These are phyloP conservation scores for Amphipyra berbera DNA, from an alignment of 2,888 invertebrate species.

Conservation along the genomic window DNA sequence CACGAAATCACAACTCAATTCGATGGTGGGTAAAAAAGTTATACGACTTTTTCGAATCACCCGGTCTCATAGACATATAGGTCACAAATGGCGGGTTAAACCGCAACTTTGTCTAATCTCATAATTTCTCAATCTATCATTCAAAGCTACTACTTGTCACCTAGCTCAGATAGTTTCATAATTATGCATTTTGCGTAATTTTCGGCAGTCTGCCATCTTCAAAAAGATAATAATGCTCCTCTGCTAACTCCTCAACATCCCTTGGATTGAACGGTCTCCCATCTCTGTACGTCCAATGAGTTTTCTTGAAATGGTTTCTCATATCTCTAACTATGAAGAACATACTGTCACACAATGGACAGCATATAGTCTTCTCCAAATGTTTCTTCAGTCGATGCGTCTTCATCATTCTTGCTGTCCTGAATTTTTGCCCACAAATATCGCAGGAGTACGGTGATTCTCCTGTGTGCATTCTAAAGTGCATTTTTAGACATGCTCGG, in stretches of 20 bases:
- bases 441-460: slow-evolving; percentile 71
- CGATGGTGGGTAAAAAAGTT: too few relatives aligned
- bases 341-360: slow-evolving; percentile 70
- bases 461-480: slow-evolving; percentile 69
- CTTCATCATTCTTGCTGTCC: slow-evolving; percentile 71
- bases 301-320: slow-evolving; percentile 71
- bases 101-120: too few relatives aligned
- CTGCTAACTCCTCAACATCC: slow-evolving; percentile 59
- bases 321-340: slow-evolving; percentile 69
- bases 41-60: too few relatives aligned
- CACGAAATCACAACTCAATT: too few relatives aligned
- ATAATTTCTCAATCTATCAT: too few relatives aligned
- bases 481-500: slow-evolving; percentile 69
- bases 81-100: too few relatives aligned
- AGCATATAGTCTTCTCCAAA: slow-evolving; percentile 65
- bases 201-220: slow-evolving; percentile 63
- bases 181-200: slow-evolving; percentile 11
- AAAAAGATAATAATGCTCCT: slow-evolving; percentile 64
- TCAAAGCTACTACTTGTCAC: background rate
- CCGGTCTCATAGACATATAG: too few relatives aligned
- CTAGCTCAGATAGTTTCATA: background rate
- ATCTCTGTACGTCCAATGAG: slow-evolving; percentile 68
- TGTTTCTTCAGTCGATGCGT: slow-evolving; percentile 70
- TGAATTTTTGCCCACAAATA: slow-evolving; percentile 67
- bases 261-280: slow-evolving; percentile 63